Evolutionary conservation across 2,797 vertebrate genomes (phyloP).

Genomic region (Notolepis coatsorum): DNA sequence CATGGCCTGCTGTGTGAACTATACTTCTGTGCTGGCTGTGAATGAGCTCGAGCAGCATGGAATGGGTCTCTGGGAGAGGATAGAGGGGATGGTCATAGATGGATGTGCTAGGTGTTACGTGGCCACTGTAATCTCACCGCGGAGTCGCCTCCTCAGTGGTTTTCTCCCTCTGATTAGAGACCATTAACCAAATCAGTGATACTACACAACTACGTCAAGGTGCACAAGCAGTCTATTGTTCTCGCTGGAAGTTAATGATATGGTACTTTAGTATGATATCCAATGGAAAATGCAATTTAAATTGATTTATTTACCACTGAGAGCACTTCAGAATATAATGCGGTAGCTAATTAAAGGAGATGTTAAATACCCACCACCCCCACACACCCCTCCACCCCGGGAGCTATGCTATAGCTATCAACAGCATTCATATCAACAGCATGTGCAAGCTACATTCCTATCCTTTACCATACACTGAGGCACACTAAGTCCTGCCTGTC

Average conservation of each 20-base stretch:
- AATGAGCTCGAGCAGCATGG: conserved; percentile 3
- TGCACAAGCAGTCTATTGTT: too few relatives aligned
- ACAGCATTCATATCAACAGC: not conserved
- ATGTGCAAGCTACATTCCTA: not conserved
- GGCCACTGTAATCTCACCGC: not conserved
- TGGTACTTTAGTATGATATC: too few relatives aligned
- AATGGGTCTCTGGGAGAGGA: not conserved
- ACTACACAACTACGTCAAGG: too few relatives aligned
- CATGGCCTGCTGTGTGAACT: not conserved
- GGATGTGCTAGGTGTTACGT: not conserved
- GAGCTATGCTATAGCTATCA: not conserved
- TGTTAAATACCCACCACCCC: not conserved
- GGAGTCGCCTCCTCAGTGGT: not conserved
- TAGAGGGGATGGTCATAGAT: too few relatives aligned
- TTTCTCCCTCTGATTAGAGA: not conserved
- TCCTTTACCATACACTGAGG: not conserved
- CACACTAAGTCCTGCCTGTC: not conserved
- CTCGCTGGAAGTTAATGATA: too few relatives aligned
- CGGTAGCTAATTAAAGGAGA: not conserved
- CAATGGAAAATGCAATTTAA: not conserved
- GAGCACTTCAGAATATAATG: not conserved
- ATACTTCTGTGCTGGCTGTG: not conserved
- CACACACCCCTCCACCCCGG: too few relatives aligned
- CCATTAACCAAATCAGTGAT: too few relatives aligned
- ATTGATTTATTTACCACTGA: not conserved